Base-by-base conservation (phyloP, 1,140 invertebrate species). In the Heliothis subflexa region DNA sequence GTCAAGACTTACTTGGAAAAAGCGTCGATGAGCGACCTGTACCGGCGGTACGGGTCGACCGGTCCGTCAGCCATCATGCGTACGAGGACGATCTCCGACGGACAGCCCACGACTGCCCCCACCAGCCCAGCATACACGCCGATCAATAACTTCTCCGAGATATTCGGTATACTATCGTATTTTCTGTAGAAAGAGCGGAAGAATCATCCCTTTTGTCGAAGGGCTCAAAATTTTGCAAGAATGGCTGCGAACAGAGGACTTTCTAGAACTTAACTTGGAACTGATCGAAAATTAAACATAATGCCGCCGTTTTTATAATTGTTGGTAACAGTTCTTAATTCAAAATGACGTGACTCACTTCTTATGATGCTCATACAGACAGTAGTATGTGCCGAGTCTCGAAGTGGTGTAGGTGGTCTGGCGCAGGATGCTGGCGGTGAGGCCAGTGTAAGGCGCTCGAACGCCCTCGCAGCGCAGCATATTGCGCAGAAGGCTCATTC, bases 361-460 rank as follows among this genome's bases (percentile, higher is more conserved):
- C 86, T 96, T 96, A 78, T 96, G 96, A 78, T 95, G 87, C 91
- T 99, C 98, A 92, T 98, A 98, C 0, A 99, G 95, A 95, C 96
- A 97, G n/a, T 97, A 98, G 90, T 99, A 99, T 71, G 99, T 96
- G 74, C 98, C 99, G 73, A 99, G 95, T 81, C 99, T 95, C 0
- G 98, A 98, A 4, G 99, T 99, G n/a, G 99, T 99, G 91, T 99
- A 99, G 0, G 99, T 99, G 1, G 98, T 98, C 94, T 99, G 99
- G 77, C 99, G 94, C 52, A 99, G 91, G 10, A 99, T 91, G 4
- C 97, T 97, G 72, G 97, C 97, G 0, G 97, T 97, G 7, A 98
- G 93, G 7, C 99, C 99, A 72, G 97, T 96, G 90, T 99, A 99
- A 66, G 99, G 94, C 0, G 97, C 97, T 40, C 96, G 88, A 0